Conservation (phyloP, 2,113 vertebrate species). For the Campylomormyrus numenius region DNA sequence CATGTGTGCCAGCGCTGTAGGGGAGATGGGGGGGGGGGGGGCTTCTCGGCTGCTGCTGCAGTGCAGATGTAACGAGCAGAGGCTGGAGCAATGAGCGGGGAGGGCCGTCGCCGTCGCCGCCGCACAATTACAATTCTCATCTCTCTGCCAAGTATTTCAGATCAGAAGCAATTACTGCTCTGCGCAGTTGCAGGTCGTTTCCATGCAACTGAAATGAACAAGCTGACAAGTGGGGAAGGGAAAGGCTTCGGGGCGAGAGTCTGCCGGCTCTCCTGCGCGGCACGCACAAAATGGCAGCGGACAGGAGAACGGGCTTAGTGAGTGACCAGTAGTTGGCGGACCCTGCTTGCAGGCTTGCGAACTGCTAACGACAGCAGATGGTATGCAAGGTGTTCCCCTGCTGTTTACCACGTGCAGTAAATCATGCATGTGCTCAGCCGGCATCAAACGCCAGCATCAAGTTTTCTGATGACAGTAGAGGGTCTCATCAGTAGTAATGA, state of each 20-base stretch:
- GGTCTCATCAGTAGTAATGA: not conserved
- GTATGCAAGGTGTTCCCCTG: too few species aligned
- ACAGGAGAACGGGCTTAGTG: not conserved
- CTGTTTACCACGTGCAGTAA: not conserved
- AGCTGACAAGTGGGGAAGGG: not conserved
- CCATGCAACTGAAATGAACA: slow-evolving; percentile 1
- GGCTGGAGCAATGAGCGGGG: not conserved
- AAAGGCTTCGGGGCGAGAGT: not conserved
- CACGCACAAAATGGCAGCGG: not conserved
- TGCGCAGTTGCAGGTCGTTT: not conserved
- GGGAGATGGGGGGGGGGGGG: not conserved
- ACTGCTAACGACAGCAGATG: not conserved
- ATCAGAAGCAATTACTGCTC: slow-evolving; percentile 7
- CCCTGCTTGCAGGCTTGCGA: not conserved
- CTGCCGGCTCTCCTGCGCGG: not conserved
- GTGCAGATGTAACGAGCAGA: not conserved
- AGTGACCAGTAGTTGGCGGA: not conserved
- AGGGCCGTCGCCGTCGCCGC: not conserved
- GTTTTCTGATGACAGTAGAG: not conserved
- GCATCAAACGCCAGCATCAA: not conserved
- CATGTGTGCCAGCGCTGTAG: not conserved
- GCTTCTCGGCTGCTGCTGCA: not conserved
- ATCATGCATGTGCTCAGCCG: not conserved
- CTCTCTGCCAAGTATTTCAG: slow-evolving; percentile 17
- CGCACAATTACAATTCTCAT: slow-evolving; percentile 17